These are phyloP conservation scores for Tenualosa thibaudeaui DNA, from an alignment of 2,797 vertebrate genomes.

Conservation along the genomic window DNA sequence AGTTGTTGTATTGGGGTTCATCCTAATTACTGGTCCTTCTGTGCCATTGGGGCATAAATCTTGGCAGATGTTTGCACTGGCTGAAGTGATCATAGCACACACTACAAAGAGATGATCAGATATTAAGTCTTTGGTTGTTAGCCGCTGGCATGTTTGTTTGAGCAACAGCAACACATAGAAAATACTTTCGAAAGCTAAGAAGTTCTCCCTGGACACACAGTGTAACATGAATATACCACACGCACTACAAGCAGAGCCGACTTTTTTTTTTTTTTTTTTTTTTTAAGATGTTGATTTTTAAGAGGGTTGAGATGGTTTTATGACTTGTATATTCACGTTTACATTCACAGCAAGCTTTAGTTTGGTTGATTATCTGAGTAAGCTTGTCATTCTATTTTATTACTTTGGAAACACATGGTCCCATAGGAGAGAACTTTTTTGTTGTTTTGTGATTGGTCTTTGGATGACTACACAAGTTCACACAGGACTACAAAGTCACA, in stretches of 20 bases:
- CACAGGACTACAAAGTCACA: constrained; percentile 9
- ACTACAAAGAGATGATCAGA: background rate
- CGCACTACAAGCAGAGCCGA: background rate
- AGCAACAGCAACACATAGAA: constrained; percentile 53
- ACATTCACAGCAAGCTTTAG: background rate
- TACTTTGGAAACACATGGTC: background rate
- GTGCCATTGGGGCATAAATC: background rate
- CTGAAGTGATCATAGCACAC: background rate
- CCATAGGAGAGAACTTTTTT: background rate
- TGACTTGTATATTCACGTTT: background rate
- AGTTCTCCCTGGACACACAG: constrained; percentile 53
- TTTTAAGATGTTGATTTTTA: background rate
- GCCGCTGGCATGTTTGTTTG: constrained; percentile 67
- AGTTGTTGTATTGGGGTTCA: background rate
- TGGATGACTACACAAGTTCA: constrained; percentile 15
- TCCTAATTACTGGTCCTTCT: background rate
- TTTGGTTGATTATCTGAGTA: constrained; percentile 15
- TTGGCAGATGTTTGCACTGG: background rate
- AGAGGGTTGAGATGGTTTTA: background rate
- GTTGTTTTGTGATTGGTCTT: constrained; percentile 24
- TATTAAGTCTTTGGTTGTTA: constrained; percentile 82
- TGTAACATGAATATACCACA: background rate
- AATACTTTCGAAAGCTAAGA: constrained; percentile 52
- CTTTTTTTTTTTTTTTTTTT: background rate
- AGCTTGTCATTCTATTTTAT: constrained; percentile 21